phyloP scores from a whole-genome alignment of 1,140 invertebrate species.

The Parasteatoda tepidariorum region DNA sequence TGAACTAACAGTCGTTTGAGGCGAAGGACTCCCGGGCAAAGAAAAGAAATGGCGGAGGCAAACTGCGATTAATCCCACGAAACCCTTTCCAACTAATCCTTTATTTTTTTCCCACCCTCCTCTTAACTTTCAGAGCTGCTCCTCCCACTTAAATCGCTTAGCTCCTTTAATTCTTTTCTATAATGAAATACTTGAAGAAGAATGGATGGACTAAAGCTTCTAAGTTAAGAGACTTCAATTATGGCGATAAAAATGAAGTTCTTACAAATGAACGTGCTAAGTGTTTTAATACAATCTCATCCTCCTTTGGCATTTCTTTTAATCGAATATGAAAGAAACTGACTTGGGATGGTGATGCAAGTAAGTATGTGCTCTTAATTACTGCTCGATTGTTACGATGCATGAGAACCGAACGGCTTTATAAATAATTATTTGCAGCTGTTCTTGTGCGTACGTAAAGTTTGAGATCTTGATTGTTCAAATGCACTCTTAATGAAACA shows the following conservation, averaged over 20 bases:
- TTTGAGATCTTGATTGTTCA: too few species aligned
- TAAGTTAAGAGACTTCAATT: slow-evolving; percentile 34
- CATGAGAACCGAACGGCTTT: too few species aligned
- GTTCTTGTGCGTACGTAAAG: too few species aligned
- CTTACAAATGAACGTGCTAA: slow-evolving; percentile 7
- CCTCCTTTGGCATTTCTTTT: not conserved
- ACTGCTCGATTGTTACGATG: too few species aligned
- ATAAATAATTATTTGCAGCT: too few species aligned
- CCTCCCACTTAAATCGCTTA: not conserved
- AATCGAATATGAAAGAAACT: slow-evolving; percentile 5
- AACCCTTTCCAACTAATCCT: slow-evolving; percentile 27
- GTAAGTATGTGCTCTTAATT: too few species aligned
- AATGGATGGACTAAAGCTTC: not conserved
- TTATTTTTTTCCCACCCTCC: not conserved
- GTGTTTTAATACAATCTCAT: not conserved
- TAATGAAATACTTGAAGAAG: slow-evolving; percentile 31
- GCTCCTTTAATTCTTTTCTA: slow-evolving; percentile 13
- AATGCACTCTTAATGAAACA: too few species aligned
- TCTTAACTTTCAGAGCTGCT: not conserved
- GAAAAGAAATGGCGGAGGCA: not conserved
- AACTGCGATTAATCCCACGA: slow-evolving; percentile 30
- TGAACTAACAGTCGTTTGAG: too few species aligned
- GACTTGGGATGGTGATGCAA: too few species aligned
- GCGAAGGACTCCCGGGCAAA: too few species aligned
- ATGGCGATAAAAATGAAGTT: slow-evolving; percentile 21